Evolutionary conservation across 2,797 vertebrate genomes (phyloP).

Genomic region (Benthosema pterotum): DNA sequence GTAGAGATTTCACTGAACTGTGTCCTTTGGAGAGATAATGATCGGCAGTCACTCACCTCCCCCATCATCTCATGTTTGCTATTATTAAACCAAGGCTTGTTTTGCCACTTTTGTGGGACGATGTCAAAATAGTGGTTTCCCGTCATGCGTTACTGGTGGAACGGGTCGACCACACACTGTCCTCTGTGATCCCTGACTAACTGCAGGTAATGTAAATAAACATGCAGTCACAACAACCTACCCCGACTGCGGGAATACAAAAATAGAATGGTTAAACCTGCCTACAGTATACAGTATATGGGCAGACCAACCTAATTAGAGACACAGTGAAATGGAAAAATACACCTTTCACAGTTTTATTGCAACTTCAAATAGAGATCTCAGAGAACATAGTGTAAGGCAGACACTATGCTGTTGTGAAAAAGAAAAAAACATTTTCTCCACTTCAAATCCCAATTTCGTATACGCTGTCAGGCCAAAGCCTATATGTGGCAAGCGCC

Average conservation of each 20-base stretch:
- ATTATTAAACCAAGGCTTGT: constrained; percentile 59
- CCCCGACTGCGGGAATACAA: not conserved
- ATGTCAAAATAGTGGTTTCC: constrained; percentile 62
- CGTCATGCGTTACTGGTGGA: constrained; percentile 58
- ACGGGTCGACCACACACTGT: constrained; percentile 42
- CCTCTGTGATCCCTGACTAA: constrained; percentile 2
- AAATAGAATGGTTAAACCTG: not conserved
- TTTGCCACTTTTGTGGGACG: constrained; percentile 55
- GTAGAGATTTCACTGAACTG: constrained; percentile 46
- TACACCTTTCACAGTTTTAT: too few relatives aligned
- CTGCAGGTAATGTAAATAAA: constrained; percentile 26
- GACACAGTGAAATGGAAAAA: too few relatives aligned
- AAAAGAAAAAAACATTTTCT: too few relatives aligned
- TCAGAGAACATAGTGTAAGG: too few relatives aligned
- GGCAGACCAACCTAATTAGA: not conserved
- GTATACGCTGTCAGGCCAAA: too few relatives aligned
- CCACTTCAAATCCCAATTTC: too few relatives aligned
- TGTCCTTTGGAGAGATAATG: constrained; percentile 52
- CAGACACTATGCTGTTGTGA: too few relatives aligned
- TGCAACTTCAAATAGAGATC: too few relatives aligned
- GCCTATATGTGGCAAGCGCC: too few relatives aligned
- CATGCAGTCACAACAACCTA: not conserved
- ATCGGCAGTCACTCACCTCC: constrained; percentile 47
- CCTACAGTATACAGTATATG: constrained; percentile 8
- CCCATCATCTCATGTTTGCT: constrained; percentile 47